Evolutionary conservation across 2,797 vertebrate species (phyloP), one percentile per base, ranked within the genome.

Genomic region (Enteromius mattozi): DNA sequence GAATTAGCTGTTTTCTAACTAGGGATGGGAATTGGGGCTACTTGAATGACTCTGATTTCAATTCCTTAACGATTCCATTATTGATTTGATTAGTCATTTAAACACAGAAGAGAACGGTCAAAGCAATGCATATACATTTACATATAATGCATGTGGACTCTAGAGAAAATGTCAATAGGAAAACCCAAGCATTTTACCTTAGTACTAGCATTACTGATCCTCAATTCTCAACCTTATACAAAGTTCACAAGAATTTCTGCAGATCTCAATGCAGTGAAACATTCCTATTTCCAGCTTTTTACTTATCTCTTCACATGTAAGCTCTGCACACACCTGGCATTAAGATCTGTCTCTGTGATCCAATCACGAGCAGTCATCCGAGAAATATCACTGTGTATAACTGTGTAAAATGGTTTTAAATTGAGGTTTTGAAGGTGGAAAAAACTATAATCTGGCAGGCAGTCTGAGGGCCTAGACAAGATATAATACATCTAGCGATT

Each of bases 191-290:
- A 8, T 65, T 65, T 65, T 33, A 17, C 6, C 6, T 6, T 3
- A 61, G 56, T 61, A 30, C 61, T 69, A 86, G 88, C 80, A 81
- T 75, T 30, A 40, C 77, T 84, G 87, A 91, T 89, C 86, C 27
- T 9, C 21, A 21, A 69, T 51, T 69, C 8, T 6, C 21, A 45
- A 21, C 33, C 42, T 12, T 1, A 45, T n/a, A 42, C 21, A 12
- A 59, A 71, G 54, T 61, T 72, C 17, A 61, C 33, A 59, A 59
- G 54, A 82, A 78, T 80, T 42, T 24, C 77, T 80, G 78, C 82
- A 90, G 72, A 85, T 81, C 74, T 81, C 83, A 88, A 89, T 79
- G 66, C 59, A 24, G 68, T 81, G 82, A 86, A 84, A 85, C 61
- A 6, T 7, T 79, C 89, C 91, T 83, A 81, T 87, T 83, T 86